Conservation (phyloP, 2,113 vertebrate genomes). For the Macquaria ambigua region DNA sequence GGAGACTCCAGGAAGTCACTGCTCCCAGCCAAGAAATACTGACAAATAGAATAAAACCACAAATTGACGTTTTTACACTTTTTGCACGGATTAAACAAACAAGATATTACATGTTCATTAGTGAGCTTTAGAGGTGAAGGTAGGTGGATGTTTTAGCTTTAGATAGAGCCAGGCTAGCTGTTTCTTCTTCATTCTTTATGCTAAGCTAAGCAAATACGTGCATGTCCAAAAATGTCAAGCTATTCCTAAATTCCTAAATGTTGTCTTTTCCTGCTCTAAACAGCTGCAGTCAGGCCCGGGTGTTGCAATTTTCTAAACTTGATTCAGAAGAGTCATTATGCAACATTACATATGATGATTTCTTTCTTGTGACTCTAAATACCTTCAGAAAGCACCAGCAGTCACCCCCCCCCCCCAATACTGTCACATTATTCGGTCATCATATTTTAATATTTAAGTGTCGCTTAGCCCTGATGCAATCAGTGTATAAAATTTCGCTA, state of each 20-base stretch:
- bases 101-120: neutral
- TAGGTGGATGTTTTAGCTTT: neutral
- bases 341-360: constrained; percentile 17
- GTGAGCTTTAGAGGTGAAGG: neutral
- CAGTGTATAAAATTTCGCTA: neutral
- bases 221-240: constrained; percentile 6
- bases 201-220: neutral
- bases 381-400: constrained; percentile 16
- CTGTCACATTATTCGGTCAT: constrained; percentile 23
- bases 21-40: too few species aligned
- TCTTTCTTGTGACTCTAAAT: neutral
- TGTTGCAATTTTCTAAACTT: constrained; percentile 3
- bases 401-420: neutral
- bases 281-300: neutral
- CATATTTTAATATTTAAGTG: constrained; percentile 14
- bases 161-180: neutral
- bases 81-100: neutral
- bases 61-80: neutral
- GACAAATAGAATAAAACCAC: too few species aligned
- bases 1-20: too few species aligned
- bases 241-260: neutral
- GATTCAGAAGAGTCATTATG: constrained; percentile 6
- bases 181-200: neutral
- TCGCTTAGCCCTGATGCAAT: neutral
- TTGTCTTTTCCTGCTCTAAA: constrained; percentile 6